Conservation (phyloP, 2,113 vertebrate species). For the Nerophis lumbriciformis region DNA sequence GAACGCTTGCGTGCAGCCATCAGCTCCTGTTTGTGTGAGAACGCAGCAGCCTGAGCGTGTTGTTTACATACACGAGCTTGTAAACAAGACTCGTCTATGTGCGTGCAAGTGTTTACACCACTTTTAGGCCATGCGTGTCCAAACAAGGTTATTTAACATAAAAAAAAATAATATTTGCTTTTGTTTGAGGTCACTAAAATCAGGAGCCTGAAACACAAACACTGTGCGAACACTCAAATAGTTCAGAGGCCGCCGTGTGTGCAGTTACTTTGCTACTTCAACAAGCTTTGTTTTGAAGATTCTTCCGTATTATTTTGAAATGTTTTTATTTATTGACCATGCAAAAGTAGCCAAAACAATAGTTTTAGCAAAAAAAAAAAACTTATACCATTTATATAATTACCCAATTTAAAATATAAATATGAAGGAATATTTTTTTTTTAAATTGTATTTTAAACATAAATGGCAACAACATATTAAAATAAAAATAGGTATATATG, state of each 20-base stretch:
- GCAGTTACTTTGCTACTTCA: no score
- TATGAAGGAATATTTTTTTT: no score
- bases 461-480: no score
- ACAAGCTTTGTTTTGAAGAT: no score
- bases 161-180: not conserved
- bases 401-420: no score
- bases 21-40: conserved; percentile 7
- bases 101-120: conserved; percentile 1
- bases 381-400: no score
- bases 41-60: not conserved
- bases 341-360: no score
- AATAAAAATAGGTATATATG: no score
- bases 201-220: not conserved
- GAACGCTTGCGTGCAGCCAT: conserved; percentile 9
- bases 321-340: no score
- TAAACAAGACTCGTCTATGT: not conserved
- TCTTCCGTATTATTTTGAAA: no score
- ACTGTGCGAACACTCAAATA: not conserved
- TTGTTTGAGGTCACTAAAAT: not conserved
- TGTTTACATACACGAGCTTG: not conserved
- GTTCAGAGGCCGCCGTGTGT: not conserved
- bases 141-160: not conserved
- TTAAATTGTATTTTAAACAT: no score
- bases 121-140: not conserved
- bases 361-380: no score